Base-by-base conservation (phyloP, 2,888 invertebrate genomes). In the Tipula lateralis region DNA sequence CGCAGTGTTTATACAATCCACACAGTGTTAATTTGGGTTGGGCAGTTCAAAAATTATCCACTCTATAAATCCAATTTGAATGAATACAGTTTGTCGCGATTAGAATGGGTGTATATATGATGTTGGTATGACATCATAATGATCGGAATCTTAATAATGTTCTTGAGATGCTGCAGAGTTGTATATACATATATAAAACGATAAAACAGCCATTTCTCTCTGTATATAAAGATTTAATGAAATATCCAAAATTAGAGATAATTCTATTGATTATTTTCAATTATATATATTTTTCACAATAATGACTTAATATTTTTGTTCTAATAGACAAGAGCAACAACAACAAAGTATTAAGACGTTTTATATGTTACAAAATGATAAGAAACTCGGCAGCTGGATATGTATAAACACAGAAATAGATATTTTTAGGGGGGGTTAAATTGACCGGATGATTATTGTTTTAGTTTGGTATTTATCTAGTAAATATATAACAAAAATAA, bases 361-460 rank as follows among this genome's bases (percentile, higher is more conserved):
- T 66, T 24, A 24, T 66, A 24, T 66, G 66, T 66, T 66, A 66
- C 9, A 12, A 66, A 66, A 66, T 66, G 66, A 66, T 66, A 66
- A 66, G 66, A 66, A 66, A 24, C 9, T 9, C 19, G 66, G 66
- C 66, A 66, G 66, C 13, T 24, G 50, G 1, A 7, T 50, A 50
- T n/a, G 12, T 66, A 66, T 24, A 66, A 44, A 44, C 16, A 16
- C 1, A 66, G 19, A 66, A n/a, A n/a, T 66, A 66, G 13, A 66
- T 66, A 12, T 24, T 66, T 66, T 24, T 66, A n/a, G 66, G 19
- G 66, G 24, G 24, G 12, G 9, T 66, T 66, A 66, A 66, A 66
- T 66, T 66, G 66, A 66, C 66, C 66, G 24, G 24, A 66, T 66
- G 66, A 66, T 66, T 66, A 66, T 66, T 66, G 66, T 66, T 66